These are phyloP conservation scores for Pyrocephalus nanus DNA, from an alignment of 2,797 vertebrate genomes.

Conservation along the genomic window DNA sequence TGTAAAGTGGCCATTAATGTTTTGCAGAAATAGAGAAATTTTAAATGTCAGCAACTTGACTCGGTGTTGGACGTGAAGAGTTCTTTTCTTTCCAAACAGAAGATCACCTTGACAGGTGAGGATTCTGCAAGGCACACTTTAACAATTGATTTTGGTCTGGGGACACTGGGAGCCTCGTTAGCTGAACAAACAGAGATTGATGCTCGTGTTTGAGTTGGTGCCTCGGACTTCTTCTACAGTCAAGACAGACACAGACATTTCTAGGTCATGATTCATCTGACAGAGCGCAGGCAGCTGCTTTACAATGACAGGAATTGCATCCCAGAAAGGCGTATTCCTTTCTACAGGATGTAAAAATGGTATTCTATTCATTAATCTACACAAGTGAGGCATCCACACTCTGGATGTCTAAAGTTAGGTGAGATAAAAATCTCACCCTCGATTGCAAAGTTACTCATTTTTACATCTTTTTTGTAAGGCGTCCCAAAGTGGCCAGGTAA, in stretches of 20 bases:
- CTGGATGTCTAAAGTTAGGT: neutral
- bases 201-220: neutral
- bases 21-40: neutral
- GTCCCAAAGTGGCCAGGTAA: neutral
- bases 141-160: constrained; percentile 5
- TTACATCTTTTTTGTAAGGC: neutral
- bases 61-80: neutral
- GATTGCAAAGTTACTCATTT: neutral
- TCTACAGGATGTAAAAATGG: neutral
- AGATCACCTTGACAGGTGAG: neutral
- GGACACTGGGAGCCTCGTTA: neutral
- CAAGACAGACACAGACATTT: neutral
- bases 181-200: constrained; percentile 11
- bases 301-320: neutral
- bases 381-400: neutral
- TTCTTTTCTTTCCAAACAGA: neutral
- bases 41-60: neutral
- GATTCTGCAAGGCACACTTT: neutral
- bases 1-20: neutral
- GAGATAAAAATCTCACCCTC: neutral
- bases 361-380: neutral
- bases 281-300: neutral
- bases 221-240: neutral
- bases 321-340: neutral
- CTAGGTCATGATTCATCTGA: neutral